Percentiles rank a stretch among this genome's conserved stretches.
Evolutionary conservation across 2,797 vertebrate genomes (phyloP).

Genomic region (Acropternis orthonyx): DNA sequence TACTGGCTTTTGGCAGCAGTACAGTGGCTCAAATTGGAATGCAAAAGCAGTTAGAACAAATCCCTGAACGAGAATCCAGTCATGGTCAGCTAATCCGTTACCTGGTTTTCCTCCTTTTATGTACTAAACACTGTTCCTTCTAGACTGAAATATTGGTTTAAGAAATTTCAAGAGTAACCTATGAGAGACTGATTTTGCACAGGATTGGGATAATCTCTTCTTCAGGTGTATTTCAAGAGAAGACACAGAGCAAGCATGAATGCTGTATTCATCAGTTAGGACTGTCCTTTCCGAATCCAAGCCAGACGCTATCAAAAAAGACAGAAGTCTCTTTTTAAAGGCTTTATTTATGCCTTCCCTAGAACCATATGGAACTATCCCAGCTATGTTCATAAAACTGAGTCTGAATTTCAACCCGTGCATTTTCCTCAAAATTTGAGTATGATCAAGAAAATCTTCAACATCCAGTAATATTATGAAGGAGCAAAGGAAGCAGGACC

Average conservation of each 20-base stretch:
- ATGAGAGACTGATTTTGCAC: background rate
- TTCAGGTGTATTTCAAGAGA: background rate
- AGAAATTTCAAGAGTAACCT: background rate
- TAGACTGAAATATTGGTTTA: background rate
- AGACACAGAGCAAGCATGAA: background rate
- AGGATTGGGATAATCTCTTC: background rate
- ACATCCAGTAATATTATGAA: background rate
- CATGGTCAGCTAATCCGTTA: background rate
- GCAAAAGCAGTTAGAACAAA: background rate
- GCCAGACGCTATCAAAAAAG: background rate
- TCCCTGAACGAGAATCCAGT: background rate
- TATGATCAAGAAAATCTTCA: background rate
- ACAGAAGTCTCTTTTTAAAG: background rate
- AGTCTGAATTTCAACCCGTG: background rate
- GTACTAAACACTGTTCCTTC: background rate
- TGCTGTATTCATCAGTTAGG: background rate
- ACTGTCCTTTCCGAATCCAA: background rate
- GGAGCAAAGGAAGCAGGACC: background rate
- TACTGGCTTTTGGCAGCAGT: background rate
- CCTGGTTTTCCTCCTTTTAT: background rate
- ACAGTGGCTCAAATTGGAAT: background rate
- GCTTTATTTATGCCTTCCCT: background rate
- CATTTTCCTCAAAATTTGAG: background rate
- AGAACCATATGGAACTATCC: background rate
- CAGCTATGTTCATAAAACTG: background rate